These are phyloP conservation scores for Centruroides vittatus DNA, from an alignment of 1,140 invertebrate species.

Conservation along the genomic window DNA sequence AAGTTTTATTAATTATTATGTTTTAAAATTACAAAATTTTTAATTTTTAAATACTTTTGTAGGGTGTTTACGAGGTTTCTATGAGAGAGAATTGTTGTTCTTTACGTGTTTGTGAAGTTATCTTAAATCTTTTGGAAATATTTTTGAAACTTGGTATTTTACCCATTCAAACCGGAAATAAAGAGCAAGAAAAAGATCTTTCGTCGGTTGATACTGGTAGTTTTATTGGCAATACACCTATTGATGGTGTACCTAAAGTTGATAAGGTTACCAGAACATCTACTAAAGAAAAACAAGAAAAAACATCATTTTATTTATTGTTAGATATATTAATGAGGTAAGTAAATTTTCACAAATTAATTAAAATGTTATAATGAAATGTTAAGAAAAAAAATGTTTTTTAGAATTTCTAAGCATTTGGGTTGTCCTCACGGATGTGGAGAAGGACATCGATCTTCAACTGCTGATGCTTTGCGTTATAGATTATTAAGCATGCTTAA, in stretches of 20 bases:
- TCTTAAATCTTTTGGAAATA: slow-evolving; percentile 75
- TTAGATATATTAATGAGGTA: slow-evolving; percentile 38
- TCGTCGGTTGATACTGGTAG: slow-evolving; percentile 9
- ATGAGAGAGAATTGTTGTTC: slow-evolving; percentile 58
- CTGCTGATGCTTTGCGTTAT: slow-evolving; percentile 17
- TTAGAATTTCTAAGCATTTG: slow-evolving; percentile 67
- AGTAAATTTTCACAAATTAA: background rate
- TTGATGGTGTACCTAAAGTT: slow-evolving; percentile 3
- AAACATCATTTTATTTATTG: slow-evolving; percentile 32
- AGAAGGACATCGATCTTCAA: slow-evolving; percentile 40
- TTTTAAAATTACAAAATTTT: slow-evolving; percentile 1
- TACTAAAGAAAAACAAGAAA: slow-evolving; percentile 19
- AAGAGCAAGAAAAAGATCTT: slow-evolving; percentile 6
- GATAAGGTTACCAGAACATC: slow-evolving; percentile 3
- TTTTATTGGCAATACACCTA: slow-evolving; percentile 7
- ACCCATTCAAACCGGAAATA: slow-evolving; percentile 19
- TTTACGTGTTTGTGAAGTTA: slow-evolving; percentile 70
- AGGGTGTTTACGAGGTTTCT: slow-evolving; percentile 74
- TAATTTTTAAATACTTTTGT: slow-evolving; percentile 7
- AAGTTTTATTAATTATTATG: slow-evolving; percentile 13
- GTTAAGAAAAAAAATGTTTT: slow-evolving; percentile 8
- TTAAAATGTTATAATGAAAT: too few relatives aligned
- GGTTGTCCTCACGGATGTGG: slow-evolving; percentile 85
- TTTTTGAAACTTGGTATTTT: slow-evolving; percentile 72
- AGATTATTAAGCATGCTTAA: slow-evolving; percentile 16